Evolutionary conservation across 1,140 invertebrate species (phyloP), one percentile per base, ranked within the genome.

Genomic region (Lethrus apterus): DNA sequence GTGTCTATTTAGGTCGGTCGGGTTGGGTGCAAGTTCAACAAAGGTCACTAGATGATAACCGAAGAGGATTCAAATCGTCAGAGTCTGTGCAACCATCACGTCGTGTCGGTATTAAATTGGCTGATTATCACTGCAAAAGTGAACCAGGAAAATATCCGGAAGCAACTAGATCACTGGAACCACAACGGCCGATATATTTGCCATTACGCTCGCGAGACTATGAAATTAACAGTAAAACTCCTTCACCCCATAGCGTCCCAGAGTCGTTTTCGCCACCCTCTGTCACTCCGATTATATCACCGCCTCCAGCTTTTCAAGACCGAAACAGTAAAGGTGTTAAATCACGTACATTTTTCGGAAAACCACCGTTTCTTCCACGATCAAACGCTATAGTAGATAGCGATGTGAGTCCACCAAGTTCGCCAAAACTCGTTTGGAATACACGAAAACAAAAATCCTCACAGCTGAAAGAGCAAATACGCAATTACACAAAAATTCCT

Each of bases 11-110:
- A 3, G 73, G 72, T 1, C 62, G 72, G 42, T 77, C 75, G 0
- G 76, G 75, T 2, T 76, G 75, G 75, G 74, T 76, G 63, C 74
- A 78, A 48, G 75, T 78, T 0, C 75, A 77, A 43, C 75, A 77
- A 42, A 58, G 71, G 14, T 78, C 76, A 0, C 51, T 77, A 9
- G 75, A 76, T 50, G 75, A 75, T 20, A 74, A 71, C 45, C 58
- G 71, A 2, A 60, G 68, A 21, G 70, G 58, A 44, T 71, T 70
- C 46, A 66, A 67, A 1, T 44, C 63, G n/a, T 23, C 36, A 15
- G 40, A 68, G 55, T 44, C 14, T 56, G 36, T 32, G 51, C 55
- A 47, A 41, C 24, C 45, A 2, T 55, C 52, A 1, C 50, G 67
- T 21, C 58, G 71, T 9, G 60, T 66, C 0, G 67, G 67, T 4